Evolutionary conservation across 2,888 invertebrate genomes (phyloP).

Genomic region (Ormyrus nitidulus): DNA sequence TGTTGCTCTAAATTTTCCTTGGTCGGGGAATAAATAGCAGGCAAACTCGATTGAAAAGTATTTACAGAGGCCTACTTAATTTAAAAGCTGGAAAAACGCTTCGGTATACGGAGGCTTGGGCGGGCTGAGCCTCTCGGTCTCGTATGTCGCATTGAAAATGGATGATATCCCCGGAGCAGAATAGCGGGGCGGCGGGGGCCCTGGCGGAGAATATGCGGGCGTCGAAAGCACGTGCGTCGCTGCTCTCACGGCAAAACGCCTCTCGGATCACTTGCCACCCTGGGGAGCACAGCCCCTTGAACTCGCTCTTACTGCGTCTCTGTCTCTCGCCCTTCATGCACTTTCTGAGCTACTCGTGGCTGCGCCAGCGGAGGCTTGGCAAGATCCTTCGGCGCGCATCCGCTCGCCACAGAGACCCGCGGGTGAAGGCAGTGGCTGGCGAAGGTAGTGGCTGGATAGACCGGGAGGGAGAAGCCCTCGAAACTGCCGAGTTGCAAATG

Average conservation of each 20-base stretch:
- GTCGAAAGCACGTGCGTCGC: conserved; percentile 51
- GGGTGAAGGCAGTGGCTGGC: neutral
- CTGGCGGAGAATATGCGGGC: conserved; percentile 5
- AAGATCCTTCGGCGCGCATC: conserved; percentile 32
- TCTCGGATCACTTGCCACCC: conserved; percentile 45
- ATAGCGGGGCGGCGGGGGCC: neutral
- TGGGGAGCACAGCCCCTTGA: conserved; percentile 49
- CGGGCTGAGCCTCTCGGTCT: conserved; percentile 2
- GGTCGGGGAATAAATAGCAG: too few species aligned
- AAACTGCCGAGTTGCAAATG: conserved; percentile 68
- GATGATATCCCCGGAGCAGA: conserved; percentile 34
- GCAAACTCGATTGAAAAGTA: too few species aligned
- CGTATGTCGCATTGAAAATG: conserved; percentile 47
- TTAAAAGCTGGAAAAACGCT: neutral
- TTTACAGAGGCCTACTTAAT: neutral
- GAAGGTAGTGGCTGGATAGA: neutral
- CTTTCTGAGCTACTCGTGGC: conserved; percentile 35
- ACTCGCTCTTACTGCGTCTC: conserved; percentile 6
- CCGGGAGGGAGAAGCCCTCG: conserved; percentile 46
- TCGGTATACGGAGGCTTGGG: too few species aligned
- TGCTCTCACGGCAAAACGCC: conserved; percentile 32
- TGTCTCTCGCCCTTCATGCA: conserved; percentile 24
- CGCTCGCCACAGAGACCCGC: neutral
- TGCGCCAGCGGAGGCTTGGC: conserved; percentile 33
- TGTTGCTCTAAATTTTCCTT: too few species aligned